Evolutionary conservation across 1,140 invertebrate genomes (phyloP).

Genomic region (Sminthurinus signatus): DNA sequence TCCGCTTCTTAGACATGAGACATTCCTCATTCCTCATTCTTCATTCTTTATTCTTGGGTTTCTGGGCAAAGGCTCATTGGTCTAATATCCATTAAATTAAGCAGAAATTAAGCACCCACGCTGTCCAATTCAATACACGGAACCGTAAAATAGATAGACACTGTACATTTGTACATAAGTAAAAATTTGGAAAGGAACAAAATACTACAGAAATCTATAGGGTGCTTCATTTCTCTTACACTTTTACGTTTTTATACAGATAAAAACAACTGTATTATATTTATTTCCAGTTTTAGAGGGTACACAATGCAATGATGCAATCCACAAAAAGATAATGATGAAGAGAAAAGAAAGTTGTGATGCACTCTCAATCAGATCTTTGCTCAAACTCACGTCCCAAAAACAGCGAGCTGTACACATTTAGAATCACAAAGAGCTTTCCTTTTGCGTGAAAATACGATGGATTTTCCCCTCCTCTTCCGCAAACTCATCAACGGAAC

Average conservation of each 20-base stretch:
- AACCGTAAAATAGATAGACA: not conserved
- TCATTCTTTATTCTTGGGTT: no score
- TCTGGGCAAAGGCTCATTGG: slow-evolving; percentile 31
- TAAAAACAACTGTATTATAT: not conserved
- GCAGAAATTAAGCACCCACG: slow-evolving; percentile 4
- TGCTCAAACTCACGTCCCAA: not conserved
- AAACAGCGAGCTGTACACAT: not conserved
- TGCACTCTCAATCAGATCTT: slow-evolving; percentile 3
- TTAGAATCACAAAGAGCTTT: not conserved
- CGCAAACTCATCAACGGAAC: no score
- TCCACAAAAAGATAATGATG: no score
- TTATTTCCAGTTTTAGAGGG: not conserved
- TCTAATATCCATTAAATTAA: slow-evolving; percentile 34
- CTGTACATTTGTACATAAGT: not conserved
- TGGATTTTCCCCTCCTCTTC: not conserved
- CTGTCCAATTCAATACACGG: slow-evolving; percentile 26
- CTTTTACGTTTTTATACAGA: no score
- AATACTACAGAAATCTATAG: slow-evolving; percentile 5
- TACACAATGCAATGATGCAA: slow-evolving; percentile 11
- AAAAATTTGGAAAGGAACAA: slow-evolving; percentile 1
- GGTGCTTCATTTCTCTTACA: slow-evolving; percentile 15
- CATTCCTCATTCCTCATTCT: no score
- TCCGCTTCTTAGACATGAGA: no score
- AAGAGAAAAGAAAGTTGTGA: not conserved
- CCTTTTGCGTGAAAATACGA: not conserved